Conservation (phyloP, 2,113 vertebrate species). For the Coptodon bakossiorum region DNA sequence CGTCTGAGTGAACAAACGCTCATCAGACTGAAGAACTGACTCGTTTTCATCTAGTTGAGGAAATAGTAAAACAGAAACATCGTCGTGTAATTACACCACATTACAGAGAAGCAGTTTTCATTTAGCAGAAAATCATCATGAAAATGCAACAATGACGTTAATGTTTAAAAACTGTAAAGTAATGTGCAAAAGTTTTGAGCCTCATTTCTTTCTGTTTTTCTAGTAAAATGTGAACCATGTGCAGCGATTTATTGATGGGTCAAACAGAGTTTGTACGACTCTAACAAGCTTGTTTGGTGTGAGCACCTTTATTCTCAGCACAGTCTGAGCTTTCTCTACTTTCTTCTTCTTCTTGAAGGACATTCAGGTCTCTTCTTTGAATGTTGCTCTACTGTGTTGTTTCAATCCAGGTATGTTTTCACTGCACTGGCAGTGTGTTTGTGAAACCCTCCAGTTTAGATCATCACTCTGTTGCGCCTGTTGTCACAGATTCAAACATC, state of each 20-base stretch:
- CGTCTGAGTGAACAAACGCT: neutral
- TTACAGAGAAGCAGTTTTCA: neutral
- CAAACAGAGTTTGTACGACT: neutral
- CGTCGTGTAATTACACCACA: neutral
- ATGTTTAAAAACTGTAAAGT: neutral
- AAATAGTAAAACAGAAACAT: neutral
- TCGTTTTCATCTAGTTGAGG: neutral
- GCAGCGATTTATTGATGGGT: neutral
- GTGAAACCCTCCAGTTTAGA: neutral
- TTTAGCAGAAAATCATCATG: fast-evolving
- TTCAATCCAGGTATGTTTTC: neutral
- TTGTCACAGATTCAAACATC: neutral
- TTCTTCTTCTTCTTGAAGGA: neutral
- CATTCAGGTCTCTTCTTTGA: neutral
- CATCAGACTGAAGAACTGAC: neutral
- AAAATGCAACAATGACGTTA: neutral
- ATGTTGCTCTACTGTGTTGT: neutral
- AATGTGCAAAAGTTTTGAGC: neutral
- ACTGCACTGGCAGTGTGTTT: neutral
- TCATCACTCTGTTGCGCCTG: fast-evolving
- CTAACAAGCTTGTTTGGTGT: neutral
- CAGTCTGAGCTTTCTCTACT: neutral
- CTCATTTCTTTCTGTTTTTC: neutral
- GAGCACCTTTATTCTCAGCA: neutral
- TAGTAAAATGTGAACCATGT: neutral